phyloP scores from a whole-genome alignment of 2,797 vertebrate species.

The Petrocephalus schoutedeni region DNA sequence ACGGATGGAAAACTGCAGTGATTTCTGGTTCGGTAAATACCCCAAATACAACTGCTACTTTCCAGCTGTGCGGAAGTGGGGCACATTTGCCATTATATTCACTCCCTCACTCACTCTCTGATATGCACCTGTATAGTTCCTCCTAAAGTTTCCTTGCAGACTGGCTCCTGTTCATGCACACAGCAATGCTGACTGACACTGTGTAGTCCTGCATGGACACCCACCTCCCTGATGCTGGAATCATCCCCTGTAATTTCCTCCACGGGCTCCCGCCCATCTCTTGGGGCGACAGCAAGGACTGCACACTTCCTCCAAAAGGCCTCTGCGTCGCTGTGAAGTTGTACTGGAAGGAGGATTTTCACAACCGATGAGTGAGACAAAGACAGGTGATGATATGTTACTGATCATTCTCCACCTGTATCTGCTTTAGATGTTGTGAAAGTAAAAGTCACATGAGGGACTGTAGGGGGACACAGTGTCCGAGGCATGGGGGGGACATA shows the following conservation, averaged over 20 bases:
- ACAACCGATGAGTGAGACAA: not conserved
- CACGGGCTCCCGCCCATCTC: slow-evolving; percentile 41
- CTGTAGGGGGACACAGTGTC: not conserved
- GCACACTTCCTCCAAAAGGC: slow-evolving; percentile 59
- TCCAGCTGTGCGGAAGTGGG: not conserved
- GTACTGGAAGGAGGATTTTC: slow-evolving; percentile 40
- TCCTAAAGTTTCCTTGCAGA: not conserved
- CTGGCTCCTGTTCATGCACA: not conserved
- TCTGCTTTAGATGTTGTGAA: not conserved
- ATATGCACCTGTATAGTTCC: not conserved
- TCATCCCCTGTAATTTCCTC: slow-evolving; percentile 38
- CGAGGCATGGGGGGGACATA: slow-evolving; percentile 39
- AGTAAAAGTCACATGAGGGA: not conserved
- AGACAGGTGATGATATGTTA: too few species aligned
- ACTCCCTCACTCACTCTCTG: too few species aligned
- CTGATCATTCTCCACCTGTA: too few species aligned
- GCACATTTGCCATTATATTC: not conserved
- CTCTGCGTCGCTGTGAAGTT: slow-evolving; percentile 55
- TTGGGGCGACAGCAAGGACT: slow-evolving; percentile 28
- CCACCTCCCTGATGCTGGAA: slow-evolving; percentile 53
- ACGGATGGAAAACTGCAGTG: not conserved
- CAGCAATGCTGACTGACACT: not conserved
- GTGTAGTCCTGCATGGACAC: slow-evolving; percentile 28
- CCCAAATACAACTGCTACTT: not conserved
- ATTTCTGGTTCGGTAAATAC: not conserved